Conservation (phyloP, 2,113 vertebrate genomes). For the Chaenocephalus aceratus region DNA sequence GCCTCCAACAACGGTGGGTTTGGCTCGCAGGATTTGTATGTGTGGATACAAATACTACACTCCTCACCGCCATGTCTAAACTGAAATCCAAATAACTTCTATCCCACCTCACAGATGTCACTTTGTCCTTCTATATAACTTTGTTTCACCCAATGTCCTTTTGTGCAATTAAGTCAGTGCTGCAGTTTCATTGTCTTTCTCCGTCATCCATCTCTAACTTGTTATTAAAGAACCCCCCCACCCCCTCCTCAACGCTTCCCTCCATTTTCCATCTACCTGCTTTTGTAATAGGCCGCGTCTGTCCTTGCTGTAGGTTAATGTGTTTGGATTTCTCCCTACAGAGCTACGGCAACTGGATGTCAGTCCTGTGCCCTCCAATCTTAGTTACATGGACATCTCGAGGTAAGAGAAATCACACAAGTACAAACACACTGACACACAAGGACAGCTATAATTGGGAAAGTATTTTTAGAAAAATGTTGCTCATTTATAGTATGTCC, state of each 20-base stretch:
- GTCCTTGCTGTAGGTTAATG: conserved; percentile 78
- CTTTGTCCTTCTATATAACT: neutral
- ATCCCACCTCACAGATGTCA: conserved; percentile 5
- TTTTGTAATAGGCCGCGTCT: conserved; percentile 43
- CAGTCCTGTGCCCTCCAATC: conserved; percentile 91
- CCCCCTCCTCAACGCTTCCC: conserved; percentile 3
- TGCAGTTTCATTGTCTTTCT: conserved; percentile 45
- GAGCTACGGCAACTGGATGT: conserved; percentile 92
- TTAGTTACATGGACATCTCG: conserved; percentile 94
- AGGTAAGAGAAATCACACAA: conserved; percentile 84
- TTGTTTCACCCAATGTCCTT: neutral
- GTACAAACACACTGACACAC: conserved; percentile 22
- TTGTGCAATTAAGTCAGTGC: conserved; percentile 18
- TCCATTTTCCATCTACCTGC: conserved; percentile 47
- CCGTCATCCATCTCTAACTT: conserved; percentile 34
- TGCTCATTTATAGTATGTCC: conserved; percentile 7
- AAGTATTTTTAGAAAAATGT: neutral
- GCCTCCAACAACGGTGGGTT: conserved; percentile 91
- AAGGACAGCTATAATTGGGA: neutral
- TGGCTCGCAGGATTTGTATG: neutral
- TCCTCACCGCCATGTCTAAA: conserved; percentile 3
- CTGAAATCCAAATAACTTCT: neutral
- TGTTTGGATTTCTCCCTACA: conserved; percentile 72
- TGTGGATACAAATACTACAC: neutral
- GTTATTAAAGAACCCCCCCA: neutral